Percentiles rank a stretch among this genome's conserved stretches.
Evolutionary conservation across 2,113 vertebrate genomes (phyloP).

Genomic region (Malurus alboscapulatus): DNA sequence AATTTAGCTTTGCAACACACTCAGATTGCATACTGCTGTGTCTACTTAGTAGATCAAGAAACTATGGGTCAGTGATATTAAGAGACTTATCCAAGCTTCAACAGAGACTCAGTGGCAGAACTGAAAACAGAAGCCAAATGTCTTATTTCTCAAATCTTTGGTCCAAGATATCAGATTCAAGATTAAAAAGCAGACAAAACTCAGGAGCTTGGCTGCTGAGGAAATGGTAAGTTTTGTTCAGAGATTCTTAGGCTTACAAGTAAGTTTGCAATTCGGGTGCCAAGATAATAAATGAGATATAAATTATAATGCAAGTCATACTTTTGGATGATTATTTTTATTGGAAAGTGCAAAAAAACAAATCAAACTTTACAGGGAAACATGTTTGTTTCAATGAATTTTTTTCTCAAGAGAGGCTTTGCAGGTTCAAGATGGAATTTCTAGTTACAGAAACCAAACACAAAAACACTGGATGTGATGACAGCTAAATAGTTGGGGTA

Average conservation of each 20-base stretch:
- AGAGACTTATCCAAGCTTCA: neutral
- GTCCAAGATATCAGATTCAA: neutral
- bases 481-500: neutral
- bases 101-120: neutral
- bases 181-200: neutral
- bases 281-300: constrained; percentile 34
- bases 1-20: constrained; percentile 25
- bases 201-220: neutral
- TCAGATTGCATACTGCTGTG: neutral
- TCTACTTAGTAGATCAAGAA: constrained; percentile 33
- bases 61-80: neutral
- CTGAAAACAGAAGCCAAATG: constrained; percentile 34
- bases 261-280: constrained; percentile 1
- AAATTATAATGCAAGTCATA: neutral
- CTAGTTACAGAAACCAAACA: neutral
- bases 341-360: neutral
- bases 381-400: neutral
- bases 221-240: neutral
- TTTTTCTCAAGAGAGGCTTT: constrained; percentile 2
- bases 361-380: neutral
- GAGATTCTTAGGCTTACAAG: neutral
- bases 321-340: constrained; percentile 33
- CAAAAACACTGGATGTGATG: neutral
- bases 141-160: neutral
- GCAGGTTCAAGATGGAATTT: constrained; percentile 16